Percentiles rank a stretch among this genome's conserved stretches.
Evolutionary conservation across 2,113 vertebrate species (phyloP).

Genomic region (Passer domesticus): DNA sequence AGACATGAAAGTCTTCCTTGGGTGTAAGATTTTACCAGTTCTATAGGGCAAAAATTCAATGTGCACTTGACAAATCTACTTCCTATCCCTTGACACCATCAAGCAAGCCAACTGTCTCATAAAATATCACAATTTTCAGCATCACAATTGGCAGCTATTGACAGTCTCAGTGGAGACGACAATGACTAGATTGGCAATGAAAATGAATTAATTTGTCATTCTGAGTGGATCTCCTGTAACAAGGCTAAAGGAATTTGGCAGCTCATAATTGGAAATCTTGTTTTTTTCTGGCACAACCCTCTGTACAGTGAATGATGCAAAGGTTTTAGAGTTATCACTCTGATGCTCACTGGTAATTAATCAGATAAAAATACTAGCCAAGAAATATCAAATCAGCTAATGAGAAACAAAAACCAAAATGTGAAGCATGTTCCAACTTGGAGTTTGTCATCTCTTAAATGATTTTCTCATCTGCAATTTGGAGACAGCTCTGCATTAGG

Average conservation of each 20-base stretch:
- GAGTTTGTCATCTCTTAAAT: not conserved
- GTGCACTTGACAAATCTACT: not conserved
- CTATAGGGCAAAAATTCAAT: not conserved
- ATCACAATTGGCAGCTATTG: slow-evolving; percentile 40
- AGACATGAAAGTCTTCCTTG: not conserved
- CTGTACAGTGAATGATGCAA: not conserved
- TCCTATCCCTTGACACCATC: not conserved
- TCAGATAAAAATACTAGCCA: slow-evolving; percentile 22
- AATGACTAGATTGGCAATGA: slow-evolving; percentile 52
- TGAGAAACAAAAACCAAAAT: not conserved
- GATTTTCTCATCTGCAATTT: not conserved
- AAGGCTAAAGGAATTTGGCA: slow-evolving; percentile 46
- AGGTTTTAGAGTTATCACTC: slow-evolving; percentile 10
- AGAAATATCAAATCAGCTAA: slow-evolving; percentile 14
- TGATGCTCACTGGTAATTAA: not conserved
- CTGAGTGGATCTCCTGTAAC: slow-evolving; percentile 25
- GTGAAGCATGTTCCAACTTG: not conserved
- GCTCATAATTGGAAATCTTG: slow-evolving; percentile 32
- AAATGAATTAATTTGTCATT: slow-evolving; percentile 57
- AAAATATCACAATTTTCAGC: slow-evolving; percentile 29
- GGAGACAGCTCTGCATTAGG: not conserved
- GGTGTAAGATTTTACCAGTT: not conserved
- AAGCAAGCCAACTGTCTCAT: slow-evolving; percentile 11
- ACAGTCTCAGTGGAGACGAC: slow-evolving; percentile 30
- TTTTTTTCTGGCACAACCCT: slow-evolving; percentile 5